A percentile compares a stretch with the other conserved stretches of the same genome.
phyloP scores from a whole-genome alignment of 2,797 vertebrate species.

The Periparus ater region DNA sequence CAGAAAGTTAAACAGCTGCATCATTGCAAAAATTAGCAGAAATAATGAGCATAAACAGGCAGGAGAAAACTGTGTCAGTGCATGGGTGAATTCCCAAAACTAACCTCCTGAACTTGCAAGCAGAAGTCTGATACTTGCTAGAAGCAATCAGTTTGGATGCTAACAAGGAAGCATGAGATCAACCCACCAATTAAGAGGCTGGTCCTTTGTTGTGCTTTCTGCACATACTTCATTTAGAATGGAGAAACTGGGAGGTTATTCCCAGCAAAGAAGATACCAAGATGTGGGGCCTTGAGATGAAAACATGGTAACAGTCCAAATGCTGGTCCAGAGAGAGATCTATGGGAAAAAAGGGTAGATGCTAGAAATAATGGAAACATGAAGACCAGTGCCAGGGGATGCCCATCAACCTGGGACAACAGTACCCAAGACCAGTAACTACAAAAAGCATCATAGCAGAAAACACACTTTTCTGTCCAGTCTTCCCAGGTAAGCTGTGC shows the following conservation, averaged over 20 bases:
- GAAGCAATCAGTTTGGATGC: not conserved
- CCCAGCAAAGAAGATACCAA: not conserved
- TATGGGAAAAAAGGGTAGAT: not conserved
- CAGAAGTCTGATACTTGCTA: not conserved
- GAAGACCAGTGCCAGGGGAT: not conserved
- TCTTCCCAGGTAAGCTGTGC: not conserved
- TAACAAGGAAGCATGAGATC: not conserved
- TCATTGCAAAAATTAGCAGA: not conserved
- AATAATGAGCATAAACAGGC: not conserved
- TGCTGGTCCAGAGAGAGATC: not conserved
- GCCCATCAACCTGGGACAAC: not conserved
- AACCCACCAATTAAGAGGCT: not conserved
- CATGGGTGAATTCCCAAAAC: not conserved
- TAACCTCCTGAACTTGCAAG: not conserved
- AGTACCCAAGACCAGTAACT: not conserved
- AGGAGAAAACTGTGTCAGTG: not conserved
- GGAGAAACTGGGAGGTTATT: not conserved
- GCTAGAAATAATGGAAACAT: not conserved
- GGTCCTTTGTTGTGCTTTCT: not conserved
- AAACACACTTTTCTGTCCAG: not conserved
- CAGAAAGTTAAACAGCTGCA: not conserved
- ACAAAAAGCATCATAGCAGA: not conserved
- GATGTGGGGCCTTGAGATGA: not conserved
- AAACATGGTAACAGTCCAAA: not conserved
- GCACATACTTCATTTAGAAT: not conserved